Conservation (phyloP, 2,113 vertebrate species). For the Trichechus manatus region DNA sequence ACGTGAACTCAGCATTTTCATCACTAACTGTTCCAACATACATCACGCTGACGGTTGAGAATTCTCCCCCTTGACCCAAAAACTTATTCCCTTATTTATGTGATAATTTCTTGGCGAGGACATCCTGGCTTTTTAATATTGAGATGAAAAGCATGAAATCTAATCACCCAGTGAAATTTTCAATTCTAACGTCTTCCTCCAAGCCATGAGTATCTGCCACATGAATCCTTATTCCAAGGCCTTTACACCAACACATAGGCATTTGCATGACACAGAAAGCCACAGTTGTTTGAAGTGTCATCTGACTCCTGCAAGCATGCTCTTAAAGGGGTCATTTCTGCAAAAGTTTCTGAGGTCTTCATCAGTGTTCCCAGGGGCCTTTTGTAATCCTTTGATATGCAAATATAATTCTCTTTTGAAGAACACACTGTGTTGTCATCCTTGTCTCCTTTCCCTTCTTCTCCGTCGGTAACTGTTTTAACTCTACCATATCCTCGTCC, state of each 20-base stretch:
- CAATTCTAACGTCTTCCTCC: constrained; percentile 14
- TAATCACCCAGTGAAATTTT: not conserved
- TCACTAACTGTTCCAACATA: not conserved
- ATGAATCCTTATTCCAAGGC: not conserved
- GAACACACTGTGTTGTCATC: not conserved
- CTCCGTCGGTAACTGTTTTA: not conserved
- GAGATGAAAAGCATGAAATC: constrained; percentile 27
- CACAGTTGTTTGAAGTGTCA: constrained; percentile 34
- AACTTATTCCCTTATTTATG: not conserved
- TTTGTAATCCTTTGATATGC: constrained; percentile 28
- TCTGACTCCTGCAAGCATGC: not conserved
- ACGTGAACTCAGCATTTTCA: not conserved
- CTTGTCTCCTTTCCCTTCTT: not conserved
- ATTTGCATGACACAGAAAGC: constrained; percentile 16
- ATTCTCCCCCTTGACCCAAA: not conserved
- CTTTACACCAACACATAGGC: not conserved
- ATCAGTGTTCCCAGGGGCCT: not conserved
- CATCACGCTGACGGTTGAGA: not conserved
- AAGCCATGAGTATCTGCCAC: not conserved
- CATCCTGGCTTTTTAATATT: not conserved
- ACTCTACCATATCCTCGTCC: not conserved
- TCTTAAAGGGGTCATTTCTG: not conserved
- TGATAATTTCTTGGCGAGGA: not conserved
- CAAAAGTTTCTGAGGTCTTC: not conserved
- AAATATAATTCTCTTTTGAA: constrained; percentile 27